These are phyloP conservation scores for Aphaenogaster rudis DNA, from an alignment of 1,140 invertebrate species.

Conservation along the genomic window DNA sequence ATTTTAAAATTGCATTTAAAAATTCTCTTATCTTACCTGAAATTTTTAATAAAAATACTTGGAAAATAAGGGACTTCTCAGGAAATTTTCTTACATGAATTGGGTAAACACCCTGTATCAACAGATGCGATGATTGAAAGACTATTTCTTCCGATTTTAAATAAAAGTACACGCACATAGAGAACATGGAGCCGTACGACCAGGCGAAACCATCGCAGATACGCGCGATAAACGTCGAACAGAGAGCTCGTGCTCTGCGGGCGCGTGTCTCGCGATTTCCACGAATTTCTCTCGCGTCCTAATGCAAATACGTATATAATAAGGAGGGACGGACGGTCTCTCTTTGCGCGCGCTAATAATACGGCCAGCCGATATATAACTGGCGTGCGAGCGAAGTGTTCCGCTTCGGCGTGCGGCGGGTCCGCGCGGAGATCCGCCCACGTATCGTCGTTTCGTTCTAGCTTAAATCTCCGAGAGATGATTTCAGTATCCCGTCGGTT, in stretches of 20 bases:
- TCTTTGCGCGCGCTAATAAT: slow-evolving; percentile 78
- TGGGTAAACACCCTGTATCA: not conserved
- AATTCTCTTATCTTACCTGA: no score
- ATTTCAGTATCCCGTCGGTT: slow-evolving; percentile 77
- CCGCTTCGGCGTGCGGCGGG: slow-evolving; percentile 31
- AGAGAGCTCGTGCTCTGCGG: not conserved
- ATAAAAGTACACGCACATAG: not conserved
- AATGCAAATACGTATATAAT: slow-evolving; percentile 61
- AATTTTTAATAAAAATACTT: no score
- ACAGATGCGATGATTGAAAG: not conserved
- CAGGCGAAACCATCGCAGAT: not conserved
- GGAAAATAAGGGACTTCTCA: no score
- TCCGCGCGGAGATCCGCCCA: slow-evolving; percentile 74
- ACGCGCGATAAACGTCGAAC: slow-evolving; percentile 24
- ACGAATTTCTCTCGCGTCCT: slow-evolving; percentile 56
- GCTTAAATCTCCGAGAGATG: slow-evolving; percentile 72
- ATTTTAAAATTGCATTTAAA: no score
- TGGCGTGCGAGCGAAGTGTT: slow-evolving; percentile 51
- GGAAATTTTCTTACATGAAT: no score
- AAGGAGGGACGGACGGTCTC: slow-evolving; percentile 56
- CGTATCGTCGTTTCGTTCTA: slow-evolving; percentile 71
- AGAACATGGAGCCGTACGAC: no score
- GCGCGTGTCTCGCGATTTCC: slow-evolving; percentile 48
- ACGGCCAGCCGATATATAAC: slow-evolving; percentile 70
- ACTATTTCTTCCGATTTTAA: not conserved